Evolutionary conservation across 2,113 vertebrate species (phyloP), one percentile per base, ranked within the genome.

Genomic region (Amia ocellicauda): DNA sequence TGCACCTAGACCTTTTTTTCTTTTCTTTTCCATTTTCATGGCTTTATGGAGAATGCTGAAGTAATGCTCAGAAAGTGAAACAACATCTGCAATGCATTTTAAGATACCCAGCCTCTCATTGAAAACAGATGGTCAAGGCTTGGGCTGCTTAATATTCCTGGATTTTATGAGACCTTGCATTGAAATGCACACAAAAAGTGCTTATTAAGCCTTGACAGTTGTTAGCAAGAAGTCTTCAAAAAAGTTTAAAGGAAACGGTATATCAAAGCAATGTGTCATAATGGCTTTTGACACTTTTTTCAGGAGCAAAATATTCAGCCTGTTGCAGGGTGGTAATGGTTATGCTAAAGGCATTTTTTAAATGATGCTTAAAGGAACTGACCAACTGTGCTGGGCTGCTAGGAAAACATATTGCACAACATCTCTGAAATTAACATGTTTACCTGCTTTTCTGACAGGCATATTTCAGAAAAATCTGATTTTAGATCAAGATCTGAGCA

Each of bases 71-170:
- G 45, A 41, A 40, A 65, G 27, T 36, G 19, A 51, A 66, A 36
- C 20, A 27, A 66, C 63, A 66, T 66, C 63, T 66, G 63, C 49
- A 40, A 58, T 58, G 16, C 14, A 58, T 66, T 66, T 66, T 31
- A 43, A 20, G 13, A 23, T 57, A 58, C 27, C 19, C 26, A 66
- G 55, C 16, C 43, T 36, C n/a, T 66, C n/a, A 58, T 66, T 51
- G 26, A 31, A 66, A 51, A 56, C 54, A 66, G 45, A 51, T 59
- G 63, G 28, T 28, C 4, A 40, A 19, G 43, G 29, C 26, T 13
- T 20, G 28, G 19, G 31, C 20, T 65, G 55, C 55, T 65, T 65
- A 51, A 65, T 65, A 66, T 58, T 49, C 54, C 17, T 27, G 27
- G 45, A 66, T 50, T 17, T 65, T 65, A 51, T 31, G 22, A 65